These are phyloP conservation scores for Hormiphora californensis DNA, from an alignment of 37 sponge, comb jelly and placozoan species.

Conservation along the genomic window DNA sequence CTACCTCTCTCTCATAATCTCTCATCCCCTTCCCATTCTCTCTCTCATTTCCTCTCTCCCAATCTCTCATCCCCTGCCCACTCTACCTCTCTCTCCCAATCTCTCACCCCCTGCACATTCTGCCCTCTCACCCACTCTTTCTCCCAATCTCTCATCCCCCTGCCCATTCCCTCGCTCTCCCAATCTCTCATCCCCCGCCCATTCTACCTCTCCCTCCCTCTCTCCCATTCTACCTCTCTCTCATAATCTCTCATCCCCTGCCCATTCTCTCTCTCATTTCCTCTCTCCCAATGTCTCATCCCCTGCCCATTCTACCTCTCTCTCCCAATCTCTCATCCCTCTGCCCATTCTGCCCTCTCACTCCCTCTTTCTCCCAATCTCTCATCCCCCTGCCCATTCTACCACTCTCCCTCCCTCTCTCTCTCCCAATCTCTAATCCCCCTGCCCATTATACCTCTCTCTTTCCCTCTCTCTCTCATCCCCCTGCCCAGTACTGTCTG, in stretches of 20 bases:
- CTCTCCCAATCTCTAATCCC: not conserved
- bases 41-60: not conserved
- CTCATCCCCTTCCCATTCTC: not conserved
- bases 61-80: not conserved
- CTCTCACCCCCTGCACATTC: not conserved
- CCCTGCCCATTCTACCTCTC: not conserved
- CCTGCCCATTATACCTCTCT: not conserved
- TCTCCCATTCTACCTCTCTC: not conserved
- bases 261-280: not conserved
- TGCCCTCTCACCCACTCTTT: not conserved
- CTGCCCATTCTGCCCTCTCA: not conserved
- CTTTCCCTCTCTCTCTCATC: not conserved
- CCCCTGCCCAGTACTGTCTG: no score
- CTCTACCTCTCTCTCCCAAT: not conserved
- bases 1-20: not conserved
- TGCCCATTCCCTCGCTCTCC: not conserved
- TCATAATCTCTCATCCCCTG: not conserved
- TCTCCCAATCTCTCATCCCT: not conserved
- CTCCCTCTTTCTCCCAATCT: not conserved
- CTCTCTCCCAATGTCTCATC: not conserved
- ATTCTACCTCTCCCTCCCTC: not conserved
- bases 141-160: not conserved
- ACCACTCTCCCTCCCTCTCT: not conserved
- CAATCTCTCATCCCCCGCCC: no score
- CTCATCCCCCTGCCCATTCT: not conserved